Percentiles rank a stretch among this genome's conserved stretches.
phyloP scores from a whole-genome alignment of 2,888 invertebrate species.

The Amphipyra tragopoginis region DNA sequence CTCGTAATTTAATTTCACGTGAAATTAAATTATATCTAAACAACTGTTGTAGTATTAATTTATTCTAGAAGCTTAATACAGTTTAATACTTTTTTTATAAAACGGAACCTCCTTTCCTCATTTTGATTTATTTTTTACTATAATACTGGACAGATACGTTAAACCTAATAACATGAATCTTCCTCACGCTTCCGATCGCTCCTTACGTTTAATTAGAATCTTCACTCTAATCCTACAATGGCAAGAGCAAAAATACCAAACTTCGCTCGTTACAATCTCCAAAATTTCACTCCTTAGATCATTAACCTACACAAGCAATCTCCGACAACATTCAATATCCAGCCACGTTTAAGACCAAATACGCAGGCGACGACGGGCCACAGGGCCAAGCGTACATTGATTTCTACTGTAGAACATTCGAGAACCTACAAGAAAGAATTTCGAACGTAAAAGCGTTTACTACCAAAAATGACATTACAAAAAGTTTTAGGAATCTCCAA shows the following conservation, averaged over 20 bases:
- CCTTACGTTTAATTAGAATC: conserved; percentile 41
- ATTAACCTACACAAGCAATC: conserved; percentile 49
- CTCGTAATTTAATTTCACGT: too few relatives aligned
- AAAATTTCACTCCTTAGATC: conserved; percentile 25
- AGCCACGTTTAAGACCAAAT: conserved; percentile 39
- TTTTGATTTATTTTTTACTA: too few relatives aligned
- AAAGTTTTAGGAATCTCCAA: conserved; percentile 74
- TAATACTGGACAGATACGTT: too few relatives aligned
- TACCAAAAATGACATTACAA: conserved; percentile 60
- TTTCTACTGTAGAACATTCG: conserved; percentile 86
- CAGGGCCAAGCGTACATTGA: conserved; percentile 86
- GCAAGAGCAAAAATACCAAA: conserved; percentile 45
- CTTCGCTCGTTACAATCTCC: conserved; percentile 18
- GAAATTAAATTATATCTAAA: too few relatives aligned
- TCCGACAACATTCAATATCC: conserved; percentile 44
- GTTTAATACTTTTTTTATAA: too few relatives aligned
- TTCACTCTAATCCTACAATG: conserved; percentile 41
- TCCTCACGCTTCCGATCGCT: conserved; percentile 12
- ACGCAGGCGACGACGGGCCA: conserved; percentile 67
- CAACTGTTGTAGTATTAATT: too few relatives aligned
- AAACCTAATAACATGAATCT: not conserved
- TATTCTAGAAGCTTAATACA: too few relatives aligned
- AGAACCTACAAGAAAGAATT: conserved; percentile 81
- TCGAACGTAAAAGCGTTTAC: conserved; percentile 64
- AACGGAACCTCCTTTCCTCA: too few relatives aligned